Evolutionary conservation across 2,797 vertebrate genomes (phyloP).

Genomic region (Phoeniculus purpureus): DNA sequence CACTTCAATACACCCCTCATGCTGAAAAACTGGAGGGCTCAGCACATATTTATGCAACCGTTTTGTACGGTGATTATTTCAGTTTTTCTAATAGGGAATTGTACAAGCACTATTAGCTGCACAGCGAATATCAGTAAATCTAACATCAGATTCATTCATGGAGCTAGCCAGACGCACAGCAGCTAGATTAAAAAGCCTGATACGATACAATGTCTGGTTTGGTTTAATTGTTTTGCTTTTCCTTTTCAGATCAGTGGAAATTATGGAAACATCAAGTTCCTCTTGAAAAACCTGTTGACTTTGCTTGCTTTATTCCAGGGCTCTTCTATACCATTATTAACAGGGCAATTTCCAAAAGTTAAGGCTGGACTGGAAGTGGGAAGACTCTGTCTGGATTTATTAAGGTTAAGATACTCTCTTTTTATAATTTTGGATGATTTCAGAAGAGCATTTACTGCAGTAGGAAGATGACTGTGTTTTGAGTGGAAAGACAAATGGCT

Average conservation of each 20-base stretch:
- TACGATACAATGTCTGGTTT: background rate
- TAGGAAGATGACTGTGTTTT: conserved; percentile 13
- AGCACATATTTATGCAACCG: background rate
- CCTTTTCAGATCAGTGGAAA: background rate
- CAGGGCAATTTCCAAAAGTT: background rate
- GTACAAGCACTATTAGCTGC: background rate
- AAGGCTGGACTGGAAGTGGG: background rate
- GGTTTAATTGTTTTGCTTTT: background rate
- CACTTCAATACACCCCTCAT: background rate
- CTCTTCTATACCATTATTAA: background rate
- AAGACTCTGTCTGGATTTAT: background rate
- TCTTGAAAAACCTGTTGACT: background rate
- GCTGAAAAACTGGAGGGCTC: background rate
- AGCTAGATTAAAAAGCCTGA: background rate
- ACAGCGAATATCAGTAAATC: background rate
- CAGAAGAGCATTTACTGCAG: background rate
- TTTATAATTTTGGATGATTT: conserved; percentile 16
- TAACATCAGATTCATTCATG: background rate
- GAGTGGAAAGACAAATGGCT: conserved; percentile 35
- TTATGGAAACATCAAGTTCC: background rate
- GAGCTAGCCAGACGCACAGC: background rate
- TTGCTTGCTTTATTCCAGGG: background rate
- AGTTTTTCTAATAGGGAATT: background rate
- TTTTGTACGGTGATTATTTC: background rate
- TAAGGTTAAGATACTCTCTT: background rate